These are phyloP conservation scores for Melinaea marsaeus DNA, from an alignment of 2,888 invertebrate genomes.

Conservation along the genomic window DNA sequence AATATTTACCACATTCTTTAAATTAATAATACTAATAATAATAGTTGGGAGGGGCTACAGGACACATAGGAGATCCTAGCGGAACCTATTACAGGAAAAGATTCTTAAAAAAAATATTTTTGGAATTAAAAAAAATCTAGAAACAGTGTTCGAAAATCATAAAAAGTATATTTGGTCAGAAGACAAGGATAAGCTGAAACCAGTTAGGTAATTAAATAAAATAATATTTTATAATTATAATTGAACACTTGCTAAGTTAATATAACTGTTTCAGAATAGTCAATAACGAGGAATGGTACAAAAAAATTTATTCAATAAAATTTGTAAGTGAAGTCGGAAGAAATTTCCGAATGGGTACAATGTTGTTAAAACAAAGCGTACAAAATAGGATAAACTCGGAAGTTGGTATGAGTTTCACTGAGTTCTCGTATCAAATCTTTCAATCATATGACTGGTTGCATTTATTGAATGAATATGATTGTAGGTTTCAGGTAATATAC, in stretches of 20 bases:
- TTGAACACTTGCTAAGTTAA: neutral
- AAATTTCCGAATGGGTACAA: slow-evolving; percentile 91
- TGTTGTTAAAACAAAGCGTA: slow-evolving; percentile 90
- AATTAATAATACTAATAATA: too few species aligned
- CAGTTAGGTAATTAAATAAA: slow-evolving; percentile 67
- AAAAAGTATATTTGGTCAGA: too few species aligned
- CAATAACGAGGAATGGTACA: slow-evolving; percentile 95
- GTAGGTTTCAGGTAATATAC: neutral
- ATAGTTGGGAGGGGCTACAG: too few species aligned
- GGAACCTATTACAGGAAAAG: slow-evolving; percentile 83
- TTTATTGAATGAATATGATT: too few species aligned
- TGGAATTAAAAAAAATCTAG: slow-evolving; percentile 83
- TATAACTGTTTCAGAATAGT: slow-evolving; percentile 80
- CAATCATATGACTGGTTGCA: too few species aligned
- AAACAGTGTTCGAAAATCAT: slow-evolving; percentile 43
- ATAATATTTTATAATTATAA: neutral
- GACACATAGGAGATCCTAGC: slow-evolving; percentile 94
- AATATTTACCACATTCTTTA: too few species aligned
- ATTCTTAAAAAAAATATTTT: slow-evolving; percentile 82
- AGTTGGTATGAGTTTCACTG: too few species aligned
- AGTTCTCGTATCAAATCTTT: too few species aligned
- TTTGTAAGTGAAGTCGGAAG: slow-evolving; percentile 90
- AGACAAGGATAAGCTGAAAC: slow-evolving; percentile 52
- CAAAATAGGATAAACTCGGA: slow-evolving; percentile 84
- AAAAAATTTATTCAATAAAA: slow-evolving; percentile 83